These are phyloP conservation scores for Dicycla oo DNA, from an alignment of 2,888 invertebrate species.

Conservation along the genomic window DNA sequence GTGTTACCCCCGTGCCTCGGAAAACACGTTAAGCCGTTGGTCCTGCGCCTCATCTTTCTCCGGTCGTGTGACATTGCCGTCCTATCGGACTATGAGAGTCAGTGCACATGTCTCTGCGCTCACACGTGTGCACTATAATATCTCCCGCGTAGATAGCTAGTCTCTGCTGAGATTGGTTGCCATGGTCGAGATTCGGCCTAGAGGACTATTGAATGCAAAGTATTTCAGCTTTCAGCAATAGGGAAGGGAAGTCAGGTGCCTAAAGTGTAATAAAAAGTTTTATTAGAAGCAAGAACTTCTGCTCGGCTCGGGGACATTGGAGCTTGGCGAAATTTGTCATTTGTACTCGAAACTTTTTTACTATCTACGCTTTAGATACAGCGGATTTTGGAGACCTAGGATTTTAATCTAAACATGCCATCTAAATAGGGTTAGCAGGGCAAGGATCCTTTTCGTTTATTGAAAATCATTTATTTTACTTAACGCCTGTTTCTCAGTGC, in stretches of 20 bases:
- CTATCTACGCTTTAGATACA: conserved; percentile 38
- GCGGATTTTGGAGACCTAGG: conserved; percentile 26
- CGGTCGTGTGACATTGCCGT: no score
- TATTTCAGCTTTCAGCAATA: conserved; percentile 33
- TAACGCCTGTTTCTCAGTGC: not conserved
- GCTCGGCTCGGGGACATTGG: conserved; percentile 20
- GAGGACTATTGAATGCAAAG: conserved; percentile 24
- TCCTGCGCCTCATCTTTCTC: no score
- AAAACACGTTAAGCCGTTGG: no score
- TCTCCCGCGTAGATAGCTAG: no score
- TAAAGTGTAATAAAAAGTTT: conserved; percentile 51
- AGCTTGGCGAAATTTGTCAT: conserved; percentile 56
- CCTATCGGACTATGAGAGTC: no score
- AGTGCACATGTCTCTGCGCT: no score
- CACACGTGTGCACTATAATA: no score
- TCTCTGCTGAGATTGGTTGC: no score
- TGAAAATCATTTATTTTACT: conserved; percentile 42
- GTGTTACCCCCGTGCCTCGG: no score
- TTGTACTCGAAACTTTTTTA: conserved; percentile 61
- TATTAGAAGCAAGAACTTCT: conserved; percentile 40
- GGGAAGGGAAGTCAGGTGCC: conserved; percentile 19
- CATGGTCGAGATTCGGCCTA: no score
- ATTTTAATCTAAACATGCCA: conserved; percentile 27
- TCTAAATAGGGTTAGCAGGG: conserved; percentile 8
- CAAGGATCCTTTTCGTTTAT: conserved; percentile 19